Percentiles rank a stretch among this genome's conserved stretches.
These are phyloP conservation scores for Lasioglossum calceatum DNA, from an alignment of 2,888 invertebrate genomes.

Conservation along the genomic window DNA sequence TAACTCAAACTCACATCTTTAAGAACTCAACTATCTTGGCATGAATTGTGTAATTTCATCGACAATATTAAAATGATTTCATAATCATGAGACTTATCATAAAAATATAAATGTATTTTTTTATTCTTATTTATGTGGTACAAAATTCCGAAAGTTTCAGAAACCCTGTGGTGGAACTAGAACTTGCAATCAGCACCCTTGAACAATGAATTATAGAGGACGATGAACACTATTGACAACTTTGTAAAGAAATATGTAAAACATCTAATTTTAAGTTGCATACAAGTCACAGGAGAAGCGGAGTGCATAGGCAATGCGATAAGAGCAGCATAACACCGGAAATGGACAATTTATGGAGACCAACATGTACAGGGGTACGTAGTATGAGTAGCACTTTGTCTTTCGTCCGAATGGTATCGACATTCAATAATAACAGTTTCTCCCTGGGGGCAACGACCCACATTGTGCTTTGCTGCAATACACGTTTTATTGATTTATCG, in stretches of 20 bases:
- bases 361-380: neutral
- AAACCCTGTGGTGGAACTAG: no score
- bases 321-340: constrained; percentile 8
- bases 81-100: no score
- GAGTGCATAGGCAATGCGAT: neutral
- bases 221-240: neutral
- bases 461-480: constrained; percentile 19
- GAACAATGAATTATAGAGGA: neutral
- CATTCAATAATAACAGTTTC: constrained; percentile 44
- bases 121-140: no score
- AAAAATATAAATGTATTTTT: no score
- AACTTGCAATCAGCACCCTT: neutral
- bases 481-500: constrained; percentile 57
- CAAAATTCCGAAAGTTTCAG: no score
- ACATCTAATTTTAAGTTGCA: neutral
- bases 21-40: no score
- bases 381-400: neutral
- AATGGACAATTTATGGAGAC: neutral
- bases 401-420: constrained; percentile 3
- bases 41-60: neutral
- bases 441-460: constrained; percentile 45
- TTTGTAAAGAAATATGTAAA: neutral
- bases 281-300: neutral
- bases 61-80: neutral
- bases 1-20: neutral